Percentiles rank a stretch among this genome's conserved stretches.
These are phyloP conservation scores for Sebastiscus albofasciatus DNA, from an alignment of 2,797 vertebrate species.

Conservation along the genomic window DNA sequence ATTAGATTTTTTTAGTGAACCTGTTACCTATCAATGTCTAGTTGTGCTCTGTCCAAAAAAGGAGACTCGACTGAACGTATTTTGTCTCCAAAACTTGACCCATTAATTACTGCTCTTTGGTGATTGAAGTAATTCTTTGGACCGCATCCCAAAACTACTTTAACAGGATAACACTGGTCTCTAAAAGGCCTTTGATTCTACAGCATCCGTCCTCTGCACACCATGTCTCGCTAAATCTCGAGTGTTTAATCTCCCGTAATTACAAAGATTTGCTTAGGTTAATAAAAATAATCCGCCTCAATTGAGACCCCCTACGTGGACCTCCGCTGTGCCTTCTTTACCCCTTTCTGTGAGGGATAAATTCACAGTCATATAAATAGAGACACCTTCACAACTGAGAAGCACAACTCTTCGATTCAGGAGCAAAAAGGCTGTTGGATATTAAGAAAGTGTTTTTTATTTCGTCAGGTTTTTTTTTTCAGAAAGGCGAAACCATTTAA, in stretches of 20 bases:
- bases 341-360: constrained; percentile 78
- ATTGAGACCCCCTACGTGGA: constrained; percentile 79
- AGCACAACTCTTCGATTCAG: constrained; percentile 34
- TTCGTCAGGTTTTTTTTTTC: constrained; percentile 1
- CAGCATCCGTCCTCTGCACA: constrained; percentile 65
- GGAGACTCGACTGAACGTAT: not conserved
- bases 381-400: constrained; percentile 53
- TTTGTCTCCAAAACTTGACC: constrained; percentile 8
- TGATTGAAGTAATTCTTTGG: constrained; percentile 50
- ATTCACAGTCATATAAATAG: constrained; percentile 78
- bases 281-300: constrained; percentile 83
- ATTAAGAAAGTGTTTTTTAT: constrained; percentile 8
- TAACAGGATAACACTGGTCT: constrained; percentile 69
- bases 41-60: not conserved
- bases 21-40: not conserved
- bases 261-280: constrained; percentile 84
- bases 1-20: no score
- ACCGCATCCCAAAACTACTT: constrained; percentile 56
- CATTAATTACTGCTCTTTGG: constrained; percentile 62
- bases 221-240: constrained; percentile 78
- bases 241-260: constrained; percentile 84
- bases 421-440: constrained; percentile 34
- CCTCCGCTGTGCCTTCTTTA: constrained; percentile 75
- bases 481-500: constrained; percentile 7
- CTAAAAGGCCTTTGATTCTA: constrained; percentile 67